These are phyloP conservation scores for Maniola hyperantus DNA, from an alignment of 2,888 invertebrate genomes.

Conservation along the genomic window DNA sequence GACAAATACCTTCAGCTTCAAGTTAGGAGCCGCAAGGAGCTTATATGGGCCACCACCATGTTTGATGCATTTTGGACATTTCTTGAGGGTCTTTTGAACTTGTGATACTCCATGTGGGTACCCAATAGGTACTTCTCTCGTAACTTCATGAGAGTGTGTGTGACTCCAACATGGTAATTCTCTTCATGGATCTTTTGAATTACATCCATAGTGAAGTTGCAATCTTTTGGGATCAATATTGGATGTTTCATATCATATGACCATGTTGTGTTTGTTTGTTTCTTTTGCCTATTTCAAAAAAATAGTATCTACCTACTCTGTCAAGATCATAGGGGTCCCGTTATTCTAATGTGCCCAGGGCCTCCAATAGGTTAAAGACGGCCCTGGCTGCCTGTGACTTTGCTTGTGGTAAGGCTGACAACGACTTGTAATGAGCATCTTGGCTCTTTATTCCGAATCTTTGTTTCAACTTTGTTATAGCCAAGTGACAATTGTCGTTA, in stretches of 20 bases:
- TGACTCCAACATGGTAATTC: conserved; percentile 13
- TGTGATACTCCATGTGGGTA: conserved; percentile 3
- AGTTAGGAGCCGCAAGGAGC: conserved; percentile 38
- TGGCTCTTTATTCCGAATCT: neutral
- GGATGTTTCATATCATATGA: neutral
- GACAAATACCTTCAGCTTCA: no score
- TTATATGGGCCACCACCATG: conserved; percentile 43
- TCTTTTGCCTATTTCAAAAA: no score
- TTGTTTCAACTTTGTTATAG: neutral
- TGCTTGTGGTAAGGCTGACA: neutral
- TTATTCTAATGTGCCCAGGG: no score
- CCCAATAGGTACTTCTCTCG: conserved; percentile 4
- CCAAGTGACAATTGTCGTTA: neutral
- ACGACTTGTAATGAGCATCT: neutral
- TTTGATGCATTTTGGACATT: conserved; percentile 24
- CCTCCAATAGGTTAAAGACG: no score
- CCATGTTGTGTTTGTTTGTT: conserved; percentile 9
- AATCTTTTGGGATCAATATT: conserved; percentile 13
- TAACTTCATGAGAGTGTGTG: neutral
- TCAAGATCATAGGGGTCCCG: neutral
- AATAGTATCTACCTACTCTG: neutral
- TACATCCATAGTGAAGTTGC: neutral
- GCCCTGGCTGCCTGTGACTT: neutral
- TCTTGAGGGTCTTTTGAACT: conserved; percentile 22
- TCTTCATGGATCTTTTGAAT: conserved; percentile 2